These are phyloP conservation scores for Nymphalis c-album DNA, from an alignment of 2,888 invertebrate genomes.

Conservation along the genomic window DNA sequence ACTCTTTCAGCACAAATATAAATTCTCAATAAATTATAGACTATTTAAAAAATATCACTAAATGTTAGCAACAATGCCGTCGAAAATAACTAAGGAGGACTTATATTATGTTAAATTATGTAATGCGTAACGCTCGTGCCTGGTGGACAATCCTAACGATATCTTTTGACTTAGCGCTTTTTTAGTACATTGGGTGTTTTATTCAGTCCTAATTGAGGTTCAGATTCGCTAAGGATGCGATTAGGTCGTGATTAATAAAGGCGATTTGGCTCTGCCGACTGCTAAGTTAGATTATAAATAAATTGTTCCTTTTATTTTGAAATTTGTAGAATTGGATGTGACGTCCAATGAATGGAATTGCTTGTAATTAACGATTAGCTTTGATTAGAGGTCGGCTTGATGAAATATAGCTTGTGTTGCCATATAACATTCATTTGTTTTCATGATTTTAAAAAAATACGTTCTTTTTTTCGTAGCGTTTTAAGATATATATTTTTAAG, in stretches of 20 bases:
- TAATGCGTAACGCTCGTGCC: background rate
- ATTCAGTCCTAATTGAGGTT: constrained; percentile 75
- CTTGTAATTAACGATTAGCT: constrained; percentile 30
- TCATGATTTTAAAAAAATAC: background rate
- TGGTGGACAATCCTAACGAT: constrained; percentile 18
- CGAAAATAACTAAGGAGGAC: background rate
- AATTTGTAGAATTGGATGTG: constrained; percentile 26
- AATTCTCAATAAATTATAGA: too few relatives aligned
- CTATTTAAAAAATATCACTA: too few relatives aligned
- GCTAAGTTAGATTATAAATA: constrained; percentile 50
- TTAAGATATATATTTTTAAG: constrained; percentile 13
- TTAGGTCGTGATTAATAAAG: constrained; percentile 74
- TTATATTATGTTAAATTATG: background rate
- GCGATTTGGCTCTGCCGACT: constrained; percentile 50
- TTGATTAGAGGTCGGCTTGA: background rate
- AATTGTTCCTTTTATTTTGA: constrained; percentile 48
- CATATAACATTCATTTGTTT: background rate
- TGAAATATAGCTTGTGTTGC: constrained; percentile 4
- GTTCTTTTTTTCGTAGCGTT: too few relatives aligned
- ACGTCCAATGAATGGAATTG: constrained; percentile 28
- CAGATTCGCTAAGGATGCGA: constrained; percentile 77
- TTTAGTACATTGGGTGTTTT: constrained; percentile 68
- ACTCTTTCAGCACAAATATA: too few relatives aligned
- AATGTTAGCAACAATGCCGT: background rate
- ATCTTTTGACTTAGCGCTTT: constrained; percentile 48